Base-by-base conservation (phyloP, 2,888 invertebrate genomes). In the Gerosis bhagava region DNA sequence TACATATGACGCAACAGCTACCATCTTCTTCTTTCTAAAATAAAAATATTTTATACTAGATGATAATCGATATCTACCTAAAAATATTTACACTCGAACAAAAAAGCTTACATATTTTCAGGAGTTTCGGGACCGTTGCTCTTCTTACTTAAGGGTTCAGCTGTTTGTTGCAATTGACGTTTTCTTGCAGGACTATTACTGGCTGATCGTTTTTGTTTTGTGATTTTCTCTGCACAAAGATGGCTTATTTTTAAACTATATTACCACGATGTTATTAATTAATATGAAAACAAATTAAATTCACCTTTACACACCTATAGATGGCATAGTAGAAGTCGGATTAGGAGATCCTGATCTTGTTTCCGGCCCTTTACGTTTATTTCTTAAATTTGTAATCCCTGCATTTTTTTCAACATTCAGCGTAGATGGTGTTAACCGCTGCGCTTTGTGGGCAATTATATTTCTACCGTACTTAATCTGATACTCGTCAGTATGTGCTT, bases 281-380 rank as follows among this genome's bases (percentile, higher is more conserved):
- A 51, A 15, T 17, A 43, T 21, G 16, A 12, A 12, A 40, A 19
- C 35, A 44, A 65, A 59, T 53, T 57, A 57, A 74, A 80, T 80
- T 81, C 80, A 81, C 82, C 82, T 82, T 81, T 83, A 84, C 84
- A 77, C 77, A 86, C 86, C 86, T 84, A 74, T 60, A 58, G 71
- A 62, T 52, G 68, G 56, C 53, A 58, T 53, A 29, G 70, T 50
- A 36, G 65, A 51, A 25, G 58, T 56, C 24, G 65, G 50, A 17
- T 51, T 54, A 4, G 56, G 19, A 21, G 26, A 37, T 16, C 51
- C 69, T 3, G 51, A 25, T 47, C 15, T 37, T 44, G 7, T 19
- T 25, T 46, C 45, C 17, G 25, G n/a, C 3, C 24, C 32, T 21
- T 11, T 31, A 0, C 45, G 37, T 3, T 19, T 46, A 12, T 46